These are phyloP conservation scores for Epirrita christyi DNA, from an alignment of 2,888 invertebrate species.

Conservation along the genomic window DNA sequence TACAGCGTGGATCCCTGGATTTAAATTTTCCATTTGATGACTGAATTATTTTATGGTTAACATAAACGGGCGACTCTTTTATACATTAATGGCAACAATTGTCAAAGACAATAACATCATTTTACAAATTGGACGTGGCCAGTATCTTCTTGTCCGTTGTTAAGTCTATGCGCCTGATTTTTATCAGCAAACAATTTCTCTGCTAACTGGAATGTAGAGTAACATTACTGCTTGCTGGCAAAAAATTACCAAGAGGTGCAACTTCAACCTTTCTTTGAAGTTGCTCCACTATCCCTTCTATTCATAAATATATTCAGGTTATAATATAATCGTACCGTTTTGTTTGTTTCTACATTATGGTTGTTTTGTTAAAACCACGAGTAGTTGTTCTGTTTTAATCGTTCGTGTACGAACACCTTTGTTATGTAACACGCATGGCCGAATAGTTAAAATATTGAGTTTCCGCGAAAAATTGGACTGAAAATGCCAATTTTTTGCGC, in stretches of 20 bases:
- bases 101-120: too few species aligned
- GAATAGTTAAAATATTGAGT: slow-evolving; percentile 13
- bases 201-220: too few species aligned
- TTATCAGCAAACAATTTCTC: too few species aligned
- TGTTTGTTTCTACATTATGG: too few species aligned
- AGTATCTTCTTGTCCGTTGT: too few species aligned
- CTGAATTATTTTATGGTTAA: slow-evolving; percentile 6
- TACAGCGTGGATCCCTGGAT: slow-evolving; percentile 70
- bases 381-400: neutral
- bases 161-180: too few species aligned
- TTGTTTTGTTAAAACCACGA: neutral
- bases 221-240: too few species aligned
- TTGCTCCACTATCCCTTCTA: neutral
- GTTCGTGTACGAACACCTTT: neutral
- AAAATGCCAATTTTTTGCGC: slow-evolving; percentile 1
- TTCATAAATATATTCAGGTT: too few species aligned
- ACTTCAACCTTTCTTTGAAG: neutral
- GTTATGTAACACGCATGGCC: neutral
- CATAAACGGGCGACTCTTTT: neutral
- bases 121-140: too few species aligned
- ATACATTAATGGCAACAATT: neutral
- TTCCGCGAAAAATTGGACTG: slow-evolving; percentile 1
- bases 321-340: too few species aligned
- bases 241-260: too few species aligned
- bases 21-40: slow-evolving; percentile 23